Evolutionary conservation across 2,797 vertebrate genomes (phyloP).

Genomic region (Siniperca undulata): DNA sequence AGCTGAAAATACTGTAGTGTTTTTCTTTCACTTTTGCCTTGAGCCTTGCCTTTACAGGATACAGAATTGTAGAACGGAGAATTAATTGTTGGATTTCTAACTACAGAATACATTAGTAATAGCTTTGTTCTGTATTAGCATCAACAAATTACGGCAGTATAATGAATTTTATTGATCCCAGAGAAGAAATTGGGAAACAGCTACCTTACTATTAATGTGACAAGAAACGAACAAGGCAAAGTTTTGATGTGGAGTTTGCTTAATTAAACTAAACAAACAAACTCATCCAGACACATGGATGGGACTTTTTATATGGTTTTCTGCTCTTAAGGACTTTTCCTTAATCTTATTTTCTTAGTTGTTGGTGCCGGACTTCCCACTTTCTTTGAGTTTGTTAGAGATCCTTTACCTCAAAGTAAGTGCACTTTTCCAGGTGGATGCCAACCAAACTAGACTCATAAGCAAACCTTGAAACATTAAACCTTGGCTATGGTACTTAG

Average conservation of each 20-base stretch:
- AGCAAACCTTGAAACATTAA: constrained; percentile 65
- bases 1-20: neutral
- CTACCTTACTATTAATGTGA: constrained; percentile 7
- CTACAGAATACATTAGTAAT: constrained; percentile 8
- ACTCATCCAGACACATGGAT: neutral
- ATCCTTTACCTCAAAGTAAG: constrained; percentile 18
- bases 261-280: constrained; percentile 12
- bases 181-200: constrained; percentile 20
- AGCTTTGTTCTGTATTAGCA: constrained; percentile 7
- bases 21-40: neutral
- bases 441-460: constrained; percentile 28
- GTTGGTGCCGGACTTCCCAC: neutral
- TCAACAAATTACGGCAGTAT: constrained; percentile 7
- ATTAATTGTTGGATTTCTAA: neutral
- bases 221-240: neutral
- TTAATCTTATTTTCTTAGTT: neutral
- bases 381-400: constrained; percentile 6
- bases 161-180: constrained; percentile 54
- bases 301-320: neutral
- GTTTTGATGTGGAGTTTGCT: neutral
- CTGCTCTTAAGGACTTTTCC: neutral
- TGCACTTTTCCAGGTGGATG: constrained; percentile 28
- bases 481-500: constrained; percentile 65
- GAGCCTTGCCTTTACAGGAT: too few species aligned
- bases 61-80: neutral